Evolutionary conservation across 2,113 vertebrate species (phyloP), one percentile per base, ranked within the genome.

Genomic region (Montifringilla adamsi): DNA sequence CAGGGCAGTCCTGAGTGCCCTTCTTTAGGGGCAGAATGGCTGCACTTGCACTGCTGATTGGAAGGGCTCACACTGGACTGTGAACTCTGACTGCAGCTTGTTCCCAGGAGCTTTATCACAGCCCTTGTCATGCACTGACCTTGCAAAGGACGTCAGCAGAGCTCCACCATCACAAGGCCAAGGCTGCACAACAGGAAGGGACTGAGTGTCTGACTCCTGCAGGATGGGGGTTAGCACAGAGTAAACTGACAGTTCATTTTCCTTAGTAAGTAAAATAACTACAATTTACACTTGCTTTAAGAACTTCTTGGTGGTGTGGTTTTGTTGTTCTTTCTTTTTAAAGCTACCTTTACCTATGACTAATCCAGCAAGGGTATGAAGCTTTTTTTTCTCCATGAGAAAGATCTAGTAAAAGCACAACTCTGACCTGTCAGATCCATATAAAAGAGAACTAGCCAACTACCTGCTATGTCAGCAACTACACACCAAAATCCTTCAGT

Each of bases 11-110:
- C 49, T 0, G 0, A 60, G 35, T 52, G 46, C 31, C 39, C 55
- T 78, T 11, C 11, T 28, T 56, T 4, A 64, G 72, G 68, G 22
- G 23, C 37, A 74, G 52, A 83, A 37, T 3, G n/a, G 64, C 60
- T 72, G 43, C 4, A 7, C 41, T 93, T 35, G 52, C 9, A 7
- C 46, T 23, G 7, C 27, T n/a, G 84, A 63, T n/a, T 15, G 21
- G n/a, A 77, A 62, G 5, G 1, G 52, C 62, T 81, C 37, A 9
- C 50, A 33, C 16, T 2, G 1, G 55, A 13, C 43, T 50, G 20
- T 15, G 15, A 39, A 39, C n/a, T 28, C 46, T 2, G 21, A 11
- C 20, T 46, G 56, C 46, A 68, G 0, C 17, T 76, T 0, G 0
- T 37, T 59, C 10, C 22, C 59, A 31, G 52, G 28, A 76, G 53